These are phyloP conservation scores for Coboldia fuscipes DNA, from an alignment of 1,140 invertebrate species.

Conservation along the genomic window DNA sequence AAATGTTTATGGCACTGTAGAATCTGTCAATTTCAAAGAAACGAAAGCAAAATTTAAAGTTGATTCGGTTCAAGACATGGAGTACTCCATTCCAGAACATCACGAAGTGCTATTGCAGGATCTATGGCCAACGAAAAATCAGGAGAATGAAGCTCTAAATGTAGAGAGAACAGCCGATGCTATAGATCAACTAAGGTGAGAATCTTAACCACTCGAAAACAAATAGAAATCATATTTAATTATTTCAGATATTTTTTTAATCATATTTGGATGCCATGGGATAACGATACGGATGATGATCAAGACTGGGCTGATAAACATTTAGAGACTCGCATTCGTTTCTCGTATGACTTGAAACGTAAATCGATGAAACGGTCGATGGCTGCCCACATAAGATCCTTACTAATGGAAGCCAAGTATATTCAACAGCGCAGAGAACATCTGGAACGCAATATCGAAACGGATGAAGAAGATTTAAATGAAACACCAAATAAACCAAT, in stretches of 20 bases:
- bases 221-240: background rate
- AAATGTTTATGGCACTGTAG: constrained; percentile 29
- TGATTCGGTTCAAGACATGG: constrained; percentile 32
- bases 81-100: constrained; percentile 28
- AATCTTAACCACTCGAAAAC: background rate
- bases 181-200: constrained; percentile 25
- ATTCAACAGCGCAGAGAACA: constrained; percentile 25
- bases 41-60: constrained; percentile 28
- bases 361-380: constrained; percentile 23
- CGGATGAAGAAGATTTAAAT: constrained; percentile 16
- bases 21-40: constrained; percentile 24
- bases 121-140: constrained; percentile 30
- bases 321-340: constrained; percentile 28
- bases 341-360: constrained; percentile 34
- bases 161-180: constrained; percentile 22
- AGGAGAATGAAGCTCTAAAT: constrained; percentile 26
- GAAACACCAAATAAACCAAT: constrained; percentile 10
- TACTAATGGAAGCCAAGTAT: constrained; percentile 29
- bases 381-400: constrained; percentile 27
- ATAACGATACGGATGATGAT: constrained; percentile 31
- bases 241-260: constrained; percentile 29
- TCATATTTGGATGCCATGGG: constrained; percentile 39
- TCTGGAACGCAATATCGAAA: constrained; percentile 24
- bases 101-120: constrained; percentile 30
- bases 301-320: constrained; percentile 29